A percentile compares a stretch with the other conserved stretches of the same genome.
Conservation (phyloP, 2,113 vertebrate genomes). For the Phylloscopus trochiloides region DNA sequence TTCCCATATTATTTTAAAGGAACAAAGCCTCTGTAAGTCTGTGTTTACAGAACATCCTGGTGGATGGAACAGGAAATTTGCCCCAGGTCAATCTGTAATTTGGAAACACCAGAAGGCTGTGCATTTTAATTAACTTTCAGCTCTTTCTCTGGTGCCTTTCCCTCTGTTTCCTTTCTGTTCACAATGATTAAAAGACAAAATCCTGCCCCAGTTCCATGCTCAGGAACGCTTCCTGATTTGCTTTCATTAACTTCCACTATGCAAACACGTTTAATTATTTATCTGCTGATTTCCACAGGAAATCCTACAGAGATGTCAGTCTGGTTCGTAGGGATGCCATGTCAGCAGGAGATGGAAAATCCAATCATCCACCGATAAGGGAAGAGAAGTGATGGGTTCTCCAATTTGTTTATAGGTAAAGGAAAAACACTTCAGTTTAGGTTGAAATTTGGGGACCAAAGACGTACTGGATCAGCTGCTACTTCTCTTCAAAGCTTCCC, state of each 20-base stretch:
- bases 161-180: not conserved
- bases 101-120: slow-evolving; percentile 21
- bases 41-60: not conserved
- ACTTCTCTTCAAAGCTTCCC: not conserved
- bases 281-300: slow-evolving; percentile 24
- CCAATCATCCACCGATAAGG: not conserved
- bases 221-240: not conserved
- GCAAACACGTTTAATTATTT: slow-evolving; percentile 42
- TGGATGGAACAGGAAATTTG: not conserved
- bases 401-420: not conserved
- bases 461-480: not conserved
- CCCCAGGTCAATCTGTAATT: not conserved
- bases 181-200: slow-evolving; percentile 24
- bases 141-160: not conserved
- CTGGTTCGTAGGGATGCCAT: not conserved
- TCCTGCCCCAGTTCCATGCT: not conserved
- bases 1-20: not conserved
- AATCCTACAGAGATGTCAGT: not conserved
- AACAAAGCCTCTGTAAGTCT: not conserved
- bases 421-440: not conserved
- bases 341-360: slow-evolving; percentile 10
- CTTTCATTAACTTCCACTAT: slow-evolving; percentile 24
- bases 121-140: slow-evolving; percentile 36
- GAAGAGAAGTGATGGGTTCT: not conserved
- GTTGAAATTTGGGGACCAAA: not conserved